phyloP scores from a whole-genome alignment of 2,113 vertebrate species.

The Nibea albiflora region DNA sequence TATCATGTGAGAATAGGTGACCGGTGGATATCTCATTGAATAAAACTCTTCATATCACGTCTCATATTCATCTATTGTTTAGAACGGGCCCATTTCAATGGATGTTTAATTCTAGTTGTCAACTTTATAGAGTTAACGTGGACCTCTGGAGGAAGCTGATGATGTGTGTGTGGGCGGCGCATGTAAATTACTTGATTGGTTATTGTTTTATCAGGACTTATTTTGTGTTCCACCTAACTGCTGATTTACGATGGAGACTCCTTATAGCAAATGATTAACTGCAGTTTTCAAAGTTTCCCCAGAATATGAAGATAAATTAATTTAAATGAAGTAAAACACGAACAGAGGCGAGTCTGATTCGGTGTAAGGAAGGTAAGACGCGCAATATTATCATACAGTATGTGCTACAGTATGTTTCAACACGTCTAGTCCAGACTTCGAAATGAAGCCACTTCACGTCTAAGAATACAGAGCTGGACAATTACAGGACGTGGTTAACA shows the following conservation, averaged over 20 bases:
- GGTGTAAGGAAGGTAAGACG: background rate
- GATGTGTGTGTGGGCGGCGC: conserved; percentile 53
- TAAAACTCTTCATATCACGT: conserved; percentile 1
- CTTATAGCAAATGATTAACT: conserved; percentile 23
- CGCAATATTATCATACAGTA: no score
- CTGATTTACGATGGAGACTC: conserved; percentile 37
- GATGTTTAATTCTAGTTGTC: conserved; percentile 21
- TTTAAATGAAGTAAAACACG: background rate
- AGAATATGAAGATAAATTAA: background rate
- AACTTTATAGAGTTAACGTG: conserved; percentile 33
- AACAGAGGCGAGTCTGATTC: background rate
- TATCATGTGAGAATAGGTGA: background rate
- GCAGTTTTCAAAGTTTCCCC: no score
- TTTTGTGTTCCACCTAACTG: conserved; percentile 42
- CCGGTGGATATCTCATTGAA: background rate
- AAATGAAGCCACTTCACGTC: background rate
- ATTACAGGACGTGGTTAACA: background rate
- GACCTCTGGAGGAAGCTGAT: conserved; percentile 33
- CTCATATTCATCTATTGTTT: conserved; percentile 37
- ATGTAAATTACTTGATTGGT: conserved; percentile 66
- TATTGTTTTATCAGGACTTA: conserved; percentile 63
- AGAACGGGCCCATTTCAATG: conserved; percentile 1
- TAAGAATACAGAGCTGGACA: background rate
- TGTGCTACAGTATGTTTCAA: no score
- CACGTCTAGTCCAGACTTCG: background rate